Evolutionary conservation across 2,797 vertebrate genomes (phyloP).

Genomic region (Notolabrus celidotus): DNA sequence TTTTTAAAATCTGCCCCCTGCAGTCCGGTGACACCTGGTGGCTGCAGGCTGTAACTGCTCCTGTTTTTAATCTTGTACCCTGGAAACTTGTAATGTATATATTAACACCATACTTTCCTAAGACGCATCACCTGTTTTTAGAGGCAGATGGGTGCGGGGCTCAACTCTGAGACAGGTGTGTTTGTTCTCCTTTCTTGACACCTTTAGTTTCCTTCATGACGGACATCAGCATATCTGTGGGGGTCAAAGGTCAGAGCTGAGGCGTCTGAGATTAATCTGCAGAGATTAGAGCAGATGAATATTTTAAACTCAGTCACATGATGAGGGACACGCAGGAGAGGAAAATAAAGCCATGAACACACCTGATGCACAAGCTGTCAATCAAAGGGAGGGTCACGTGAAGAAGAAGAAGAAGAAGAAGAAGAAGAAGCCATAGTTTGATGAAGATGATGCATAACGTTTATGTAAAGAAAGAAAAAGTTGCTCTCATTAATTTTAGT

Average conservation of each 20-base stretch:
- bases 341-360: slow-evolving; percentile 8
- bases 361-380: neutral
- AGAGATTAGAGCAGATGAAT: too few relatives aligned
- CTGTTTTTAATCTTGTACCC: slow-evolving; percentile 11
- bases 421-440: neutral
- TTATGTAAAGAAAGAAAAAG: too few relatives aligned
- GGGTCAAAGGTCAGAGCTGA: neutral
- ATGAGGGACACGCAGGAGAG: neutral
- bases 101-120: neutral
- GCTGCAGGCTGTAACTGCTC: slow-evolving; percentile 13
- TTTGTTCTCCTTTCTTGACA: neutral
- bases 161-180: neutral
- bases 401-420: neutral
- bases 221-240: neutral
- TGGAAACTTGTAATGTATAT: slow-evolving; percentile 19
- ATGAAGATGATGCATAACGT: too few relatives aligned
- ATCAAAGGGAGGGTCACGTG: neutral
- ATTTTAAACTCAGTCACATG: neutral
- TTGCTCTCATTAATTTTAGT: too few relatives aligned
- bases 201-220: neutral
- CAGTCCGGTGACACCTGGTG: slow-evolving; percentile 6
- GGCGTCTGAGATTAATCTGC: neutral
- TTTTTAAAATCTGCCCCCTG: neutral
- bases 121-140: neutral
- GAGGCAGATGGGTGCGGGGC: neutral